A percentile compares a stretch with the other conserved stretches of the same genome.
Evolutionary conservation across 2,797 vertebrate genomes (phyloP).

Genomic region (Eutrigla gurnardus): DNA sequence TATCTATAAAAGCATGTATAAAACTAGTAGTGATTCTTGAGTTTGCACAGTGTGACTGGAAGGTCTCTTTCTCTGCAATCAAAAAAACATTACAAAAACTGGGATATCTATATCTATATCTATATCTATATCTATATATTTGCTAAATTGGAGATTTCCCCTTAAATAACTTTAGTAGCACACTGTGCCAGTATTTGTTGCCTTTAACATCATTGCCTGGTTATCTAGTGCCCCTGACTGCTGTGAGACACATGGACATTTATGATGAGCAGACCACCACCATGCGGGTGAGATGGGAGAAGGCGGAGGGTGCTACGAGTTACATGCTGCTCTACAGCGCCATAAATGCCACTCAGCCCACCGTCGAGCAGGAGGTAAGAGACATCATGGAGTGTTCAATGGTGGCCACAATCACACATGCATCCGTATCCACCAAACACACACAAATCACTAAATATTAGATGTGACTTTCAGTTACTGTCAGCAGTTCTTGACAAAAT

Average conservation of each 20-base stretch:
- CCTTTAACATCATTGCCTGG: conserved; percentile 18
- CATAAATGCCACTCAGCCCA: conserved; percentile 86
- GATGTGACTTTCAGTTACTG: conserved; percentile 42
- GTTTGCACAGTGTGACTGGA: neutral
- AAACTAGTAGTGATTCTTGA: conserved; percentile 27
- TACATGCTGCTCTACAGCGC: conserved; percentile 91
- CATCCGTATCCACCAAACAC: neutral
- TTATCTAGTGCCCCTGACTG: conserved; percentile 88
- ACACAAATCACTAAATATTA: conserved; percentile 20
- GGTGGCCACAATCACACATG: neutral
- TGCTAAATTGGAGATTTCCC: neutral
- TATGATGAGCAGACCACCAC: conserved; percentile 90
- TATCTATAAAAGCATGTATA: conserved; percentile 46
- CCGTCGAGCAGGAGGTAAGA: conserved; percentile 89
- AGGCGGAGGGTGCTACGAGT: conserved; percentile 87
- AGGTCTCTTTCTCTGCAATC: neutral
- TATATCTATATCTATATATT: too few relatives aligned
- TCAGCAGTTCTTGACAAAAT: conserved; percentile 57
- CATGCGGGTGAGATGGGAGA: conserved; percentile 94
- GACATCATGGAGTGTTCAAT: conserved; percentile 10
- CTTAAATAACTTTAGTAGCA: neutral
- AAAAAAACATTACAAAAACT: conserved; percentile 7
- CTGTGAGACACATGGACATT: conserved; percentile 88
- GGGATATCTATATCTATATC: too few relatives aligned
- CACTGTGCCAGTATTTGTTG: neutral